Conservation (phyloP, 1,140 invertebrate species). For the Megalonaias nervosa region DNA sequence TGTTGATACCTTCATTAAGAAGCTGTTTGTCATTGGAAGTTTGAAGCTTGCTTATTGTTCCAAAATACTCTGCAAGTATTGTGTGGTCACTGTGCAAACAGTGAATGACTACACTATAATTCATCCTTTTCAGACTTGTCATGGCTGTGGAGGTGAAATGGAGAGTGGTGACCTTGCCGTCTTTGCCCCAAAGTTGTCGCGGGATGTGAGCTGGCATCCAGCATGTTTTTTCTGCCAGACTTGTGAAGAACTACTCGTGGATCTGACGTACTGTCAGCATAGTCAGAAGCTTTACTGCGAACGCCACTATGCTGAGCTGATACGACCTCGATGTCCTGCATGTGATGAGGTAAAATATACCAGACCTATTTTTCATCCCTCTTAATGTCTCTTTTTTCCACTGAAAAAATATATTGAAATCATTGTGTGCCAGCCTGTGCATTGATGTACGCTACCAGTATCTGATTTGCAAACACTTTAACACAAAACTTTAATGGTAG, state of each 20-base stretch:
- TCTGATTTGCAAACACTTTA: no score
- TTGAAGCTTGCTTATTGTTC: no score
- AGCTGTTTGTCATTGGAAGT: no score
- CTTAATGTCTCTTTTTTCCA: conserved; percentile 10
- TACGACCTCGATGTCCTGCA: conserved; percentile 95
- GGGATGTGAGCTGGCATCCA: conserved; percentile 90
- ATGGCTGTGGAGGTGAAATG: conserved; percentile 78
- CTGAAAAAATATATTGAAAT: no score
- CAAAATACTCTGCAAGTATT: no score
- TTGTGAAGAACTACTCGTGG: conserved; percentile 95
- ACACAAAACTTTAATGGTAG: no score
- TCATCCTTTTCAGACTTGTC: conserved; percentile 64
- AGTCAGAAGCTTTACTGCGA: conserved; percentile 88
- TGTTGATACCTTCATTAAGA: no score
- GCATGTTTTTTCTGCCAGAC: conserved; percentile 93
- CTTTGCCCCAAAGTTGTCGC: conserved; percentile 83
- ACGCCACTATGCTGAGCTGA: conserved; percentile 94
- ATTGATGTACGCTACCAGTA: no score
- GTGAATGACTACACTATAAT: no score
- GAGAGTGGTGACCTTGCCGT: conserved; percentile 79
- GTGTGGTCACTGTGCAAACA: no score
- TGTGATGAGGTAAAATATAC: conserved; percentile 92
- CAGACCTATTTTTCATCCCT: conserved; percentile 6
- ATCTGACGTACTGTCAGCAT: conserved; percentile 96
- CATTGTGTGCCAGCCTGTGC: no score